Evolutionary conservation across 2,797 vertebrate genomes (phyloP).

Genomic region (Sciurus carolinensis): DNA sequence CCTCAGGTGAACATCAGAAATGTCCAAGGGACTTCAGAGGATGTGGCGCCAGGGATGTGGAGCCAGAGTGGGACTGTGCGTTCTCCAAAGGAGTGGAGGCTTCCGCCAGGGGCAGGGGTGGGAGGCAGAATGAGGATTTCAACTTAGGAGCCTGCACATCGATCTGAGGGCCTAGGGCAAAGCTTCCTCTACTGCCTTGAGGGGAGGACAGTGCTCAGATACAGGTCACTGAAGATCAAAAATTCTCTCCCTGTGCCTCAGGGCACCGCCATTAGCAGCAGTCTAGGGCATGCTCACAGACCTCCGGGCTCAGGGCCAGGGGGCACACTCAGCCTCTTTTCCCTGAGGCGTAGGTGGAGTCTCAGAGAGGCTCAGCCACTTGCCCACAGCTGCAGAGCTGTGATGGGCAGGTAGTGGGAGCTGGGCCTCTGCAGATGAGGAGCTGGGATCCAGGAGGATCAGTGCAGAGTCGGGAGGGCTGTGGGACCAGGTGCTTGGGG

Average conservation of each 20-base stretch:
- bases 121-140: neutral
- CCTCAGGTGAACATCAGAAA: neutral
- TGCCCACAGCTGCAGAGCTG: neutral
- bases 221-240: neutral
- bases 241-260: neutral
- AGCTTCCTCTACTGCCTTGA: neutral
- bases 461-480: no score
- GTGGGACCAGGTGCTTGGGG: no score
- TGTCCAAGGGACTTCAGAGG: neutral
- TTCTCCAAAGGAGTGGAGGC: neutral
- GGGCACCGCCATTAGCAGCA: neutral
- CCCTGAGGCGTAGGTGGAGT: neutral
- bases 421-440: neutral
- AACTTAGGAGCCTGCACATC: neutral
- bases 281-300: neutral
- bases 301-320: neutral
- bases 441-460: neutral
- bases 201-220: neutral
- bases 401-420: neutral
- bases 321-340: neutral
- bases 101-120: fast-evolving
- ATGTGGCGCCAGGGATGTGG: neutral
- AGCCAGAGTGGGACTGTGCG: neutral
- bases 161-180: neutral
- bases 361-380: neutral